Conservation (phyloP, 2,888 invertebrate genomes). For the Iselma pallidipennis region DNA sequence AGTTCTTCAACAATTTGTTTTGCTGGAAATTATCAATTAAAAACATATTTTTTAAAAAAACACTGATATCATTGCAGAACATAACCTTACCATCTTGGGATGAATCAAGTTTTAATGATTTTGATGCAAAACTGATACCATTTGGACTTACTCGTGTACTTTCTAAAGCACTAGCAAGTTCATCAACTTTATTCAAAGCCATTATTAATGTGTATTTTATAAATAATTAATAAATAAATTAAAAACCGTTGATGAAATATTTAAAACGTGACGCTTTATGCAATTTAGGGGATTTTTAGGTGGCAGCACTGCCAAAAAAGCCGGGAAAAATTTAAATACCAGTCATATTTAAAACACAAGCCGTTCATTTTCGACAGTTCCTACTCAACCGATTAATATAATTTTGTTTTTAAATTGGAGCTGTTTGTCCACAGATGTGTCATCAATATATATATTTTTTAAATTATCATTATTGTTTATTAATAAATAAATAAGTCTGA, state of each 20-base stretch:
- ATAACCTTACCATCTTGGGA: conserved; percentile 73
- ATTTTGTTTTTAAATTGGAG: too few species aligned
- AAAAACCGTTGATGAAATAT: not conserved
- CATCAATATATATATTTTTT: too few species aligned
- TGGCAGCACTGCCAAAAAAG: too few species aligned
- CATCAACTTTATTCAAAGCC: conserved; percentile 56
- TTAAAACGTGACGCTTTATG: too few species aligned
- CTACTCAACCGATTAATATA: too few species aligned
- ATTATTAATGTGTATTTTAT: conserved; percentile 14
- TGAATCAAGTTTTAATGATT: conserved; percentile 75
- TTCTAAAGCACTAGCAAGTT: conserved; percentile 59
- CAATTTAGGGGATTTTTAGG: too few species aligned
- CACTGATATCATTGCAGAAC: not conserved
- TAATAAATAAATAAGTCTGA: too few species aligned
- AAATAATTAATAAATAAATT: not conserved
- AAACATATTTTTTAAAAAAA: not conserved
- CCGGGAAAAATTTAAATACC: too few species aligned
- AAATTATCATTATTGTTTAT: too few species aligned
- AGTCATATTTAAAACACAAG: too few species aligned
- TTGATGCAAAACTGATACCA: conserved; percentile 82
- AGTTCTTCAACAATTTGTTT: conserved; percentile 77
- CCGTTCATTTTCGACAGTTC: too few species aligned
- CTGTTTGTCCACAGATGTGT: too few species aligned
- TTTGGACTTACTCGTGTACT: conserved; percentile 55
- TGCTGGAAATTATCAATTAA: conserved; percentile 61